Evolutionary conservation across 2,797 vertebrate genomes (phyloP).

Genomic region (Pseudomugil tenellus): DNA sequence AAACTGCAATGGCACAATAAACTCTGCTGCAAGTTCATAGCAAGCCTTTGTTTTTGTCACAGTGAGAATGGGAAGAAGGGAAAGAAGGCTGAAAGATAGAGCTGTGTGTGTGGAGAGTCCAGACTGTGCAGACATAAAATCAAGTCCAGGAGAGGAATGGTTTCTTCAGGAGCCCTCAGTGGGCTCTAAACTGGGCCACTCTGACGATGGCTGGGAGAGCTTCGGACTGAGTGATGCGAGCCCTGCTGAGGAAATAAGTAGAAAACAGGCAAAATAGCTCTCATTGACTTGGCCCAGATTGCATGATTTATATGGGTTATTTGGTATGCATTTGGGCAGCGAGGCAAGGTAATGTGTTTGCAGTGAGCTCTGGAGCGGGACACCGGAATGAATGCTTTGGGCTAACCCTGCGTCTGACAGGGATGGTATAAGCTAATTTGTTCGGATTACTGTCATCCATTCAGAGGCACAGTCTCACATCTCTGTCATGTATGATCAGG

Average conservation of each 20-base stretch:
- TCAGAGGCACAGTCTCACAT: conserved; percentile 25
- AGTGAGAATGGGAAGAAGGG: conserved; percentile 50
- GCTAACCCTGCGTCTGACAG: conserved; percentile 50
- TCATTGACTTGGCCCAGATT: conserved; percentile 81
- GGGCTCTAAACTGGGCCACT: conserved; percentile 76
- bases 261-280: conserved; percentile 67
- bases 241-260: conserved; percentile 71
- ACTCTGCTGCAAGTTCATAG: conserved; percentile 45
- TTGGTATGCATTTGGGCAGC: conserved; percentile 77
- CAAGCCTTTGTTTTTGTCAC: conserved; percentile 53
- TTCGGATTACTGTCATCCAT: conserved; percentile 55
- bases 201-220: conserved; percentile 45
- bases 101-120: conserved; percentile 43
- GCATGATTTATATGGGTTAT: conserved; percentile 81
- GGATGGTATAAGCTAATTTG: conserved; percentile 58
- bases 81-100: conserved; percentile 37
- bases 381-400: conserved; percentile 55
- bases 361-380: conserved; percentile 65
- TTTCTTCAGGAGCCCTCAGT: conserved; percentile 68
- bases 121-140: conserved; percentile 62
- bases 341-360: conserved; percentile 77
- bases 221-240: conserved; percentile 64
- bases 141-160: conserved; percentile 64
- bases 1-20: conserved; percentile 35
- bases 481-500: conserved; percentile 29